phyloP scores from a whole-genome alignment of 2,797 vertebrate genomes.

The Lagorchestes hirsutus region DNA sequence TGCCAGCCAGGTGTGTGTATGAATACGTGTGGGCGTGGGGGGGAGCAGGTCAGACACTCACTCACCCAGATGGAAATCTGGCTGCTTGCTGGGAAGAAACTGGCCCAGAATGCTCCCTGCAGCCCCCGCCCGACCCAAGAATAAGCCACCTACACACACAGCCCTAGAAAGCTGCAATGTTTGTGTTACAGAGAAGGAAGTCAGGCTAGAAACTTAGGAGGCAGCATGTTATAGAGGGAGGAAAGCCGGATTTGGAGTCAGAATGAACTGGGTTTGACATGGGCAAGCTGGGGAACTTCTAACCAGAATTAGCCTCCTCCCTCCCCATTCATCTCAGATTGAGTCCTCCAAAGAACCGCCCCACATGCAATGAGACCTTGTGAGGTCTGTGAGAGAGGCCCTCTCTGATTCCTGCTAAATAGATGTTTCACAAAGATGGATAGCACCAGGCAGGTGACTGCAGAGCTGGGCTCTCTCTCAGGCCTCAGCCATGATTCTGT shows the following conservation, averaged over 20 bases:
- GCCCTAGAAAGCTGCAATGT: background rate
- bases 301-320: background rate
- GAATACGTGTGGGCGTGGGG: too few relatives aligned
- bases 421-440: background rate
- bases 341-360: background rate
- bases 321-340: background rate
- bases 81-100: background rate
- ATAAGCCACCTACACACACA: background rate
- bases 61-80: background rate
- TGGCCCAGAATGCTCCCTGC: background rate
- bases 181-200: background rate
- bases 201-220: background rate
- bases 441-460: background rate
- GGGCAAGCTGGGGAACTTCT: background rate
- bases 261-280: background rate
- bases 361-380: background rate
- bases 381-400: background rate
- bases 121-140: background rate
- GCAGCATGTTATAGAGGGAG: background rate
- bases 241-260: background rate
- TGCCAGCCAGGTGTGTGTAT: background rate
- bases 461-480: background rate
- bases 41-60: background rate
- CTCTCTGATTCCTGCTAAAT: background rate
- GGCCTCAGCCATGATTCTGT: background rate